These are phyloP conservation scores for Diplazon laetatorius DNA, from an alignment of 2,888 invertebrate genomes.

Conservation along the genomic window DNA sequence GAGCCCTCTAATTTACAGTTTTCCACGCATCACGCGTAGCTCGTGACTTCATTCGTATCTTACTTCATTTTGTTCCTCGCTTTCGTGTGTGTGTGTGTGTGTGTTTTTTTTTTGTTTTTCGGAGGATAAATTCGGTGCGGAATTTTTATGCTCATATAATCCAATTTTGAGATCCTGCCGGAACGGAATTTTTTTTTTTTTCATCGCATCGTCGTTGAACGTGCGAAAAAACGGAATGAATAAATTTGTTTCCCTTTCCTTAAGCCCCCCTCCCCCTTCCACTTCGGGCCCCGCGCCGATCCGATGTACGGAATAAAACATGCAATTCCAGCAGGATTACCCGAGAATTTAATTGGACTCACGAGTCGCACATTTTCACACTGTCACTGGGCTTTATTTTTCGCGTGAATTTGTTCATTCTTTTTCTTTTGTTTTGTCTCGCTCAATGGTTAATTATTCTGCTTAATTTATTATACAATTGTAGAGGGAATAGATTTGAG, in stretches of 20 bases:
- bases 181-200: conserved; percentile 1
- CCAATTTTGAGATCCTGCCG: conserved; percentile 5
- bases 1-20: conserved; percentile 51
- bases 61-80: conserved; percentile 1
- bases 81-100: too few relatives aligned
- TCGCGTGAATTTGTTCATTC: too few relatives aligned
- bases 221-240: conserved; percentile 11
- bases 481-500: conserved; percentile 9
- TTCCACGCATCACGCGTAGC: conserved; percentile 3
- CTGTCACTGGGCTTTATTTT: conserved; percentile 24
- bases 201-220: background rate
- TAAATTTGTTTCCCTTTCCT: too few relatives aligned
- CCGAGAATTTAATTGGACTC: conserved; percentile 4
- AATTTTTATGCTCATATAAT: conserved; percentile 9
- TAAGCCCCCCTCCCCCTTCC: too few relatives aligned
- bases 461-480: conserved; percentile 57
- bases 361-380: conserved; percentile 26
- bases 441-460: conserved; percentile 35
- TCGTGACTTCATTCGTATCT: conserved; percentile 29
- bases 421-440: conserved; percentile 3
- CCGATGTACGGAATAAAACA: conserved; percentile 14
- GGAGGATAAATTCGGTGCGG: conserved; percentile 8
- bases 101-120: background rate
- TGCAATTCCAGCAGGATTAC: conserved; percentile 7
- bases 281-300: background rate